Base-by-base conservation (phyloP, 1,140 invertebrate genomes). In the Eriocheir sinensis region DNA sequence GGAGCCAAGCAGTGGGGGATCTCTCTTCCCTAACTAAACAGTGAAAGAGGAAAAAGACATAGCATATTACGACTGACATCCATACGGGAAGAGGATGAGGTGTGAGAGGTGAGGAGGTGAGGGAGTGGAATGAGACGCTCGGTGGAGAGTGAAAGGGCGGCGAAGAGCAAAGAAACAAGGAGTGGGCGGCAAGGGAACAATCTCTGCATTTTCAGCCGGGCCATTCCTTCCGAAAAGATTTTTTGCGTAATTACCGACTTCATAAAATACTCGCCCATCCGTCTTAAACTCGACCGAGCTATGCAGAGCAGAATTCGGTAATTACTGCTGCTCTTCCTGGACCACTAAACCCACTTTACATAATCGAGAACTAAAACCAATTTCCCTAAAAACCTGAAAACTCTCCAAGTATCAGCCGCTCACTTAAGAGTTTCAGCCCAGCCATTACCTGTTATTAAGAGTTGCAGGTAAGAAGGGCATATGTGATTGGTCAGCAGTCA, bases 261-360 rank as follows among this genome's bases (percentile, higher is more conserved):
- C n/a, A 44, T 2, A 89, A 89, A 53, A 89, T 30, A 53, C 27
- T 32, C 30, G 12, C 21, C n/a, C 41, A 53, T 53, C 41, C 34
- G 34, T 89, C 88, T 53, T 53, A 38, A 89, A 15, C 2, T 53
- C 12, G 27, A 30, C 21, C 30, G 32, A n/a, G 6, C 53, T 53
- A 89, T 53, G 88, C n/a, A n/a, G 32, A 53, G 2, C 88, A 53
- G 88, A 48, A 32, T 53, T 40, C 40, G 30, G 48, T 93, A 89
- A 93, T 93, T 93, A 93, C 92, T 89, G 17, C 89, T 32, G 36
- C 40, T 81, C 72, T 92, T 38, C 21, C 38, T 40, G 2, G 6
- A n/a, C 91, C 91, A 92, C 91, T 81, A 86, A 85, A 86, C 80
- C 91, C 81, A 92, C 81, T 92, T 92, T 92, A 85, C 91, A 86